Base-by-base conservation (phyloP, 2,888 invertebrate species). In the Volucella bombylans region DNA sequence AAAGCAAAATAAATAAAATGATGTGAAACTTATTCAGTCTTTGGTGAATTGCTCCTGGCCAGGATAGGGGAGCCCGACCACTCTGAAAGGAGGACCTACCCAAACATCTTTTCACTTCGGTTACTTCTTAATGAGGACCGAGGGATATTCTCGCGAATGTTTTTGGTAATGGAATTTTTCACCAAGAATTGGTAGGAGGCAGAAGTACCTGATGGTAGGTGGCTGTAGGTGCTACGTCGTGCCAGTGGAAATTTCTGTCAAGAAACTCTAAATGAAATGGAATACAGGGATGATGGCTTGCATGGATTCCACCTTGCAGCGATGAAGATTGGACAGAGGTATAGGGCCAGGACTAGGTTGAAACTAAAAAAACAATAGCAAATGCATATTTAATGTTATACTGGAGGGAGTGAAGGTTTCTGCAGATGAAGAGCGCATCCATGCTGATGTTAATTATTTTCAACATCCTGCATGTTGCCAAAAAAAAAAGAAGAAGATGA, bases 71-170 rank as follows among this genome's bases (percentile, higher is more conserved):
- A 64, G 47, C 43, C 62, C 43, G 72, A 12, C 38, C 38, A 38
- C 61, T 59, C 50, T 69, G 49, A 31, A 31, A 31, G 59, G 74
- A 83, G 80, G 38, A 85, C 85, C 76, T 85, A 72, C 68, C 81
- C 76, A 77, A 85, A 85, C 81, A 85, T 81, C 85, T 85, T 85
- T 81, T 85, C 85, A 85, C 85, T 85, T 85, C 85, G 85, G 85
- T 85, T 85, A 81, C 76, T 85, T 85, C 85, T 85, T 81, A 85
- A 85, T 85, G 85, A 85, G 85, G 81, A 85, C 80, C 72, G 81
- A 85, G 85, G 85, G 85, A 85, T 85, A 85, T 85, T 85, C 80
- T 71, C 80, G 85, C 85, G 85, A 41, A 85, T 85, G 72, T 61
- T 76, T 67, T 71, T 64, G 79, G 74, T 80, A 85, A 85, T 80